Base-by-base conservation (phyloP, 2,113 vertebrate genomes). In the Scomber scombrus region DNA sequence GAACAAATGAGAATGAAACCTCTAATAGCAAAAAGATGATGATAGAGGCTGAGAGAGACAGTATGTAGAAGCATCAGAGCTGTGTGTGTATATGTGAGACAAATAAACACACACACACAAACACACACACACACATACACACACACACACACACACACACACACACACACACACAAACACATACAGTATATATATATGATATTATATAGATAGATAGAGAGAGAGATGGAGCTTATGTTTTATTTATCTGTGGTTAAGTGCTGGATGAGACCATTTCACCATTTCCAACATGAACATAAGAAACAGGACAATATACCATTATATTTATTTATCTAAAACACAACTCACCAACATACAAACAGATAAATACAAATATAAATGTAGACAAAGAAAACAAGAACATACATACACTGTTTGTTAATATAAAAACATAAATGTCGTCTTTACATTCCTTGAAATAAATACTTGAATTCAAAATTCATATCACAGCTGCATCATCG, bases 191-290 rank as follows among this genome's bases (percentile, higher is more conserved):
- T 26, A 26, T 26, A 26, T 26, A 26, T 26, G 23, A 40, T 40
- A 9, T 40, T 40, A 40, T 60, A 77, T 23, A 77, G 70, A 78
- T 26, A 69, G 74, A 83, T 31, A 69, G 23, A 26, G 23, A 26
- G 23, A 58, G 31, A 62, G 23, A 58, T 55, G 68, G 81, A 51
- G n/a, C 23, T 10, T n/a, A 92, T 93, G 21, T 90, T 92, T 92
- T 91, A 93, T 92, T 89, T 31, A 93, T 89, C 10, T 49, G 15
- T 57, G 62, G 51, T 81, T 75, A 78, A 88, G 86, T 34, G 31
- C 31, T 34, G 31, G 31, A 34, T 34, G 31, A 40, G 34, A 40
- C 34, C 9, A 2, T 40, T 40, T 40, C 34, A 40, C n/a, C n/a
- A n/a, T n/a, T n/a, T n/a, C n/a, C n/a, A 1, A 50, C 12, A 50